Evolutionary conservation across 2,888 invertebrate genomes (phyloP).

Genomic region (Masnerella sp.): DNA sequence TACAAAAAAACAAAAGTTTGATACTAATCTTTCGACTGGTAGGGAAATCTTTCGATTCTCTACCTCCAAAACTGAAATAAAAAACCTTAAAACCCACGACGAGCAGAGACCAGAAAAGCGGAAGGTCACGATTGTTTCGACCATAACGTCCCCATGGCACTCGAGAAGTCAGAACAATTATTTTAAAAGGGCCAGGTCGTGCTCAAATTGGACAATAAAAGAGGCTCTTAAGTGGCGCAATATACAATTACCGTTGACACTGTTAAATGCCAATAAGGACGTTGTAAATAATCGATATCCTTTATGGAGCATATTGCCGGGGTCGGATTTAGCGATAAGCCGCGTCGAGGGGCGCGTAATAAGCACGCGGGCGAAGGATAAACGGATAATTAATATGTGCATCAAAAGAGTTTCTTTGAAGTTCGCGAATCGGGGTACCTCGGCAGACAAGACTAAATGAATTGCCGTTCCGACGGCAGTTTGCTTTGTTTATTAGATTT

Average conservation of each 20-base stretch:
- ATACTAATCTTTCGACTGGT: no score
- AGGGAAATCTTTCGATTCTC: no score
- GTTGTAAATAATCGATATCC: conserved; percentile 56
- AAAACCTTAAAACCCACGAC: no score
- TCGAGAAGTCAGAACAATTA: conserved; percentile 27
- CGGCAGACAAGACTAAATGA: conserved; percentile 39
- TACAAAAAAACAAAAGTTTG: no score
- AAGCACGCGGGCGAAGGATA: conserved; percentile 50
- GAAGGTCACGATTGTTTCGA: no score
- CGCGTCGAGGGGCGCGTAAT: conserved; percentile 41
- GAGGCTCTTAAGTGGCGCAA: conserved; percentile 45
- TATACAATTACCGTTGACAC: conserved; percentile 57
- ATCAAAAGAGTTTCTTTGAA: conserved; percentile 57
- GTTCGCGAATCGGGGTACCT: conserved; percentile 22
- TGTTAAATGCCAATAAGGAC: conserved; percentile 53
- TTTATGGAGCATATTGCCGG: conserved; percentile 44
- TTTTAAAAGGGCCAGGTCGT: conserved; percentile 27
- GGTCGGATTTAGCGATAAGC: conserved; percentile 48
- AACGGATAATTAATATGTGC: conserved; percentile 57
- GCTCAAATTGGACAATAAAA: conserved; percentile 52
- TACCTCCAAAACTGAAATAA: no score
- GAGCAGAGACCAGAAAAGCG: no score
- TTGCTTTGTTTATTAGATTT: conserved; percentile 76
- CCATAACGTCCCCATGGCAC: no score
- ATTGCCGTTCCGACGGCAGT: conserved; percentile 68